Conservation (phyloP, 2,113 vertebrate genomes). For the Cromileptes altivelis region DNA sequence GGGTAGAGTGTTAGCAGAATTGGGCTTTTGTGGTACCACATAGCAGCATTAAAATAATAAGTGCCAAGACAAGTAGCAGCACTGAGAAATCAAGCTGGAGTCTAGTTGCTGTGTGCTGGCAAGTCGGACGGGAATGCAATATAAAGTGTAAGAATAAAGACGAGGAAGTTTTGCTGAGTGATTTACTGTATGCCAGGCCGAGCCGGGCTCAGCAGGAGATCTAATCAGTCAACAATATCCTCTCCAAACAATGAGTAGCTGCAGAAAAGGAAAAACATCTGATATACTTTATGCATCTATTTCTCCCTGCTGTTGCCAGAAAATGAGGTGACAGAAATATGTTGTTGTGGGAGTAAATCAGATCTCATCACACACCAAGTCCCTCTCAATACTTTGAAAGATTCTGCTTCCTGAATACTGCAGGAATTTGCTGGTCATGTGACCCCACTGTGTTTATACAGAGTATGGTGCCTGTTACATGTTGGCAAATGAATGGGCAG, state of each 20-base stretch:
- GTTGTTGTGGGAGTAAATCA: neutral
- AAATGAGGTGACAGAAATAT: neutral
- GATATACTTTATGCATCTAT: neutral
- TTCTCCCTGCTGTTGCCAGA: neutral
- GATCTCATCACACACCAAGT: neutral
- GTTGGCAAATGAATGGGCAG: neutral
- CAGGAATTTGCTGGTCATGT: neutral
- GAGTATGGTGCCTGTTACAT: neutral
- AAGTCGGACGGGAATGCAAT: too few relatives aligned
- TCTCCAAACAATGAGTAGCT: neutral
- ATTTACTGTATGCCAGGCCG: neutral
- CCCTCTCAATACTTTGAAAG: neutral
- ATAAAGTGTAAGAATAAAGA: neutral
- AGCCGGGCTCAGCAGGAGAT: neutral
- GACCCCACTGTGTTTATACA: neutral
- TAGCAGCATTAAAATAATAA: neutral
- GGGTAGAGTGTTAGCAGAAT: constrained; percentile 34
- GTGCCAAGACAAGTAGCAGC: neutral
- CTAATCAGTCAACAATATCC: neutral
- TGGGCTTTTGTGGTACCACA: neutral
- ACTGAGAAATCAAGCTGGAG: constrained; percentile 2
- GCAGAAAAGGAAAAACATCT: neutral
- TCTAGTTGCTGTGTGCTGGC: neutral
- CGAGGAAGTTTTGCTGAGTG: neutral
- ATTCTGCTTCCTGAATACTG: neutral